These are phyloP conservation scores for Lindbergichthys nudifrons DNA, from an alignment of 2,797 vertebrate genomes.

Conservation along the genomic window DNA sequence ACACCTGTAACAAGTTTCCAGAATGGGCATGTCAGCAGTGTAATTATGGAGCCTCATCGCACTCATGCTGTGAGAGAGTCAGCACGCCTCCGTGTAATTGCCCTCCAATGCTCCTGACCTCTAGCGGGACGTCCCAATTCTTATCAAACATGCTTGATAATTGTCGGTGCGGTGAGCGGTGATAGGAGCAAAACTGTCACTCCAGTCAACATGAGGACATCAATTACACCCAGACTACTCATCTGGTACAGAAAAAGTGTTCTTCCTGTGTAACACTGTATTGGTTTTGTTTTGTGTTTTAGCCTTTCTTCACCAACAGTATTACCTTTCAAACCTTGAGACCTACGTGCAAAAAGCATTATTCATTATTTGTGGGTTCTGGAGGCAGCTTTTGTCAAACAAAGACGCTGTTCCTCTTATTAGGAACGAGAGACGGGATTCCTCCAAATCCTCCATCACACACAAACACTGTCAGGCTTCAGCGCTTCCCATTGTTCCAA, in stretches of 20 bases:
- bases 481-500: constrained; percentile 44
- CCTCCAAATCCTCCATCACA: constrained; percentile 58
- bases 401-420: constrained; percentile 35
- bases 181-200: constrained; percentile 40
- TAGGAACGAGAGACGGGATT: constrained; percentile 46
- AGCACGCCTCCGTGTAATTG: constrained; percentile 72
- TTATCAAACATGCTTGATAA: constrained; percentile 53
- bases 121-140: constrained; percentile 54
- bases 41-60: constrained; percentile 63
- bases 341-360: constrained; percentile 27
- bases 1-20: constrained; percentile 55
- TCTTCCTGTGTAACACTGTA: not conserved
- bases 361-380: constrained; percentile 45
- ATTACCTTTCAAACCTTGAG: constrained; percentile 19
- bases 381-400: constrained; percentile 29
- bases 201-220: constrained; percentile 15
- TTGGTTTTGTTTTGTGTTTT: constrained; percentile 3
- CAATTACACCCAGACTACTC: constrained; percentile 18
- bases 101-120: constrained; percentile 67
- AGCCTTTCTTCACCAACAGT: not conserved
- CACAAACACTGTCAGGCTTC: constrained; percentile 57
- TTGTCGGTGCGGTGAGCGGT: constrained; percentile 37
- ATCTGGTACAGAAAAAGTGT: not conserved
- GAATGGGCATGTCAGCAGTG: constrained; percentile 32
- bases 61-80: constrained; percentile 55